phyloP scores from a whole-genome alignment of 1,140 invertebrate species.

The Drosophila parabipectinata region DNA sequence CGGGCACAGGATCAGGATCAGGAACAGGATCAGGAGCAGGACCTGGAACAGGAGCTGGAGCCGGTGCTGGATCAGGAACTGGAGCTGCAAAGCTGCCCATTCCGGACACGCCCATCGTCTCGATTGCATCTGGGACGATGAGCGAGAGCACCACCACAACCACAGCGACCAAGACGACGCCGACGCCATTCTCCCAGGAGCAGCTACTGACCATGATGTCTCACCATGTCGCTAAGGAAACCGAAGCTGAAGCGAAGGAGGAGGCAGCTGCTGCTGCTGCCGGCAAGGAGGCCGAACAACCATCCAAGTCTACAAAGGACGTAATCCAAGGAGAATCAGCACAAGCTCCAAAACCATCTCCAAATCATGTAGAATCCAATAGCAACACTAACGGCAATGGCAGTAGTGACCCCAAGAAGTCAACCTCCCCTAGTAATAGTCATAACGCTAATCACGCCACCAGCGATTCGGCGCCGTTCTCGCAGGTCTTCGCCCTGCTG shows the following conservation, averaged over 20 bases:
- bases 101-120: slow-evolving; percentile 79
- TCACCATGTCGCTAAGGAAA: slow-evolving; percentile 38
- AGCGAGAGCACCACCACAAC: slow-evolving; percentile 79
- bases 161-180: slow-evolving; percentile 77
- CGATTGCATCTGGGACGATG: slow-evolving; percentile 75
- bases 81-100: slow-evolving; percentile 56
- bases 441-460: slow-evolving; percentile 11
- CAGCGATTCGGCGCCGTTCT: background rate
- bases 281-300: background rate
- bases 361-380: slow-evolving; percentile 15
- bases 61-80: background rate
- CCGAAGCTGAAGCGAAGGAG: slow-evolving; percentile 4
- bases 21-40: slow-evolving; percentile 4
- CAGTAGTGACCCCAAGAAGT: slow-evolving; percentile 13
- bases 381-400: background rate
- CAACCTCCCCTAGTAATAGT: slow-evolving; percentile 26
- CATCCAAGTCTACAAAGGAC: background rate
- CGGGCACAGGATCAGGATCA: slow-evolving; percentile 15
- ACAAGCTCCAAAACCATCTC: background rate
- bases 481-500: slow-evolving; percentile 25
- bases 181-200: slow-evolving; percentile 65
- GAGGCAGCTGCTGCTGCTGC: background rate
- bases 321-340: background rate
- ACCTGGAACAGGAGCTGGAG: background rate
- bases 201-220: slow-evolving; percentile 62